Evolutionary conservation across 2,113 vertebrate species (phyloP), one percentile per base, ranked within the genome.

Genomic region (Bucco capensis): DNA sequence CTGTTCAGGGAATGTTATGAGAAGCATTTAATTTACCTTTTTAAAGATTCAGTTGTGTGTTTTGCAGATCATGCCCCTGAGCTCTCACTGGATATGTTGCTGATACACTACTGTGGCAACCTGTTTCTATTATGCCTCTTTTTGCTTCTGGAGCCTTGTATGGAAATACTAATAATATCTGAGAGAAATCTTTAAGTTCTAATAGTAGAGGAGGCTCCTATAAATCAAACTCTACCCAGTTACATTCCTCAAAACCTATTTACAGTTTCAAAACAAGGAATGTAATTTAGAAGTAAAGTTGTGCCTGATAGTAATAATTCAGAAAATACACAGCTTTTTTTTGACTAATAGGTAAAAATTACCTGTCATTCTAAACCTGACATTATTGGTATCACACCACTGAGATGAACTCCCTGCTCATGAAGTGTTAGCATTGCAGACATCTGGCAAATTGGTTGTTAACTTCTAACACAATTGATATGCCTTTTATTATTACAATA

Each of bases 391-490:
- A 94, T 95, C 89, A 90, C 91, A 88, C 65, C 77, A 91, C 77
- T 47, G 90, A 95, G 92, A 94, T 91, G 88, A 96, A 94, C 82
- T 96, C 78, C 44, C 25, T n/a, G 40, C 57, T 95, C 75, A 82
- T 89, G 84, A 96, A 95, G 70, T 74, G 93, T 94, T 95, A 96
- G 96, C 96, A 70, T 69, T 95, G 78, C 58, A 96, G 84, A 79
- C 72, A 96, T 96, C 86, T 96, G 93, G 90, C 90, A 97, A 97
- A 97, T 96, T 97, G 89, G 89, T 93, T 95, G 91, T 95, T 97
- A 97, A 96, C 94, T 96, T 97, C 94, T 97, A 92, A 94, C 64
- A 92, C 50, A 93, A 82, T 19, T 93, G 61, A 94, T 96, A 92
- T 82, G 88, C 60, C 67, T 97, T 96, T 96, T 95, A 95, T 94